A percentile compares a stretch with the other conserved stretches of the same genome.
Conservation (phyloP, 2,797 vertebrate species). For the Rhinella marina region DNA sequence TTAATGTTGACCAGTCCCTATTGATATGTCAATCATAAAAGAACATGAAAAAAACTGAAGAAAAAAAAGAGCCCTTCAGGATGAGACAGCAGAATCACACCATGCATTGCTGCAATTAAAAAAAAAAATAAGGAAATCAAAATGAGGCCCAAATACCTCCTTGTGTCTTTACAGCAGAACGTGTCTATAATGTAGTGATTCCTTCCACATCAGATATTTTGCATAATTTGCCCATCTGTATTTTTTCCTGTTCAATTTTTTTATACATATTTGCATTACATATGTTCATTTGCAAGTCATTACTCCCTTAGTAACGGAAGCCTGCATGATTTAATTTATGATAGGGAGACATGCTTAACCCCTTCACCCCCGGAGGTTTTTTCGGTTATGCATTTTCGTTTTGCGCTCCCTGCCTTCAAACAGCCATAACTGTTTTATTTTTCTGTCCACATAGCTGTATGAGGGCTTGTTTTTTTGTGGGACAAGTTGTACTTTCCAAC, state of each 20-base stretch:
- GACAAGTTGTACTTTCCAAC: no score
- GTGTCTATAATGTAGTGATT: conserved; percentile 7
- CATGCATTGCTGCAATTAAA: neutral
- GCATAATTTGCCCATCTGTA: neutral
- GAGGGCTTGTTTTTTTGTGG: no score
- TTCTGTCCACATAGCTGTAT: no score
- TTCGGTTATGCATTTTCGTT: no score
- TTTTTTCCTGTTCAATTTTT: neutral
- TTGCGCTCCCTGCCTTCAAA: no score
- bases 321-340: conserved; percentile 5
- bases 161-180: neutral
- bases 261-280: conserved; percentile 13
- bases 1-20: conserved; percentile 58
- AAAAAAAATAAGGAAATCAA: neutral
- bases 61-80: conserved; percentile 21
- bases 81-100: conserved; percentile 50
- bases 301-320: neutral
- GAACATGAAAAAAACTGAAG: conserved; percentile 35
- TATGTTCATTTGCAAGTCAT: conserved; percentile 13
- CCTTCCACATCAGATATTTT: neutral
- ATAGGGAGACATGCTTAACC: neutral
- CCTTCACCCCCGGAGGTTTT: no score
- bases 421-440: no score
- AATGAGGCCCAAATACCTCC: neutral
- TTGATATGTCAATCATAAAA: conserved; percentile 56